These are phyloP conservation scores for Hedya salicella DNA, from an alignment of 2,888 invertebrate species.

Conservation along the genomic window DNA sequence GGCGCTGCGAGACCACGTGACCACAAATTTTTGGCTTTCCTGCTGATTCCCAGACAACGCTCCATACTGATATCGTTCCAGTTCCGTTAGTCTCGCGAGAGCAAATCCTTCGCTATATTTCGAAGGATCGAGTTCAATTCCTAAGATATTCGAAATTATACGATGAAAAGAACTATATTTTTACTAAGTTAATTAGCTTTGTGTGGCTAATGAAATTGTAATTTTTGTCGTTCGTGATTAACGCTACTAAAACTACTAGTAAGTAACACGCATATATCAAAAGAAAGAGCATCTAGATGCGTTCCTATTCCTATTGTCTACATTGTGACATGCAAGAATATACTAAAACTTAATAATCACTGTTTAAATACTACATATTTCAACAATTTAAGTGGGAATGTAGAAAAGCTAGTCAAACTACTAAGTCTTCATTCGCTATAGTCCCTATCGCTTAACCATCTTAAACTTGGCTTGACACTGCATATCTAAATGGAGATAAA, in stretches of 20 bases:
- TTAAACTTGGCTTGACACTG: constrained; percentile 24
- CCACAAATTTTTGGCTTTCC: no score
- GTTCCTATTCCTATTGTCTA: not conserved
- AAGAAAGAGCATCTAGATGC: not conserved
- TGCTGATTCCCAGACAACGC: no score
- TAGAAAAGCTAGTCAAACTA: constrained; percentile 11
- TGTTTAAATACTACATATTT: not conserved
- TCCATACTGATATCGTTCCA: no score
- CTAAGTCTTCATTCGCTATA: constrained; percentile 2
- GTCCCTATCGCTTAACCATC: constrained; percentile 19
- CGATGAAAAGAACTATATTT: no score
- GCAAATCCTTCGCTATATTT: no score
- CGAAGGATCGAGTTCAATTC: no score
- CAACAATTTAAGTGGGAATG: not conserved
- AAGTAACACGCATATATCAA: not conserved
- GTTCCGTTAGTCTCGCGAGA: no score
- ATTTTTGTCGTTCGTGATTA: not conserved
- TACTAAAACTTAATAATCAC: not conserved
- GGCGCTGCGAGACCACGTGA: no score
- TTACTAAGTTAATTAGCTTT: no score
- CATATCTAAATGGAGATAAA: constrained; percentile 27
- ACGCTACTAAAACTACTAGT: not conserved
- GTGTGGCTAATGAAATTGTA: no score
- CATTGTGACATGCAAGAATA: not conserved
- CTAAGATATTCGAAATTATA: no score